Percentiles rank a stretch among this genome's conserved stretches.
Conservation (phyloP, 2,797 vertebrate genomes). For the Moxostoma hubbsi region DNA sequence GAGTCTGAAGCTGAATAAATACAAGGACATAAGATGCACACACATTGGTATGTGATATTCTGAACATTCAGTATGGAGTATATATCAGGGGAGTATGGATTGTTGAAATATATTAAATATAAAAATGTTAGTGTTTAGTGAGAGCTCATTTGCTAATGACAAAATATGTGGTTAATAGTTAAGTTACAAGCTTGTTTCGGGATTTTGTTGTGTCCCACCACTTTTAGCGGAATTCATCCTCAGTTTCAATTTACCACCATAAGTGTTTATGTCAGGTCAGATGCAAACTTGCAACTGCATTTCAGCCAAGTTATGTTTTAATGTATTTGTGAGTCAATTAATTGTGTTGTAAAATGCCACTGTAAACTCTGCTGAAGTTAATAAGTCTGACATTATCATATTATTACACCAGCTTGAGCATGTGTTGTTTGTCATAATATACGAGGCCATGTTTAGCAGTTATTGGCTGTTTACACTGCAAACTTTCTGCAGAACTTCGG, state of each 20-base stretch:
- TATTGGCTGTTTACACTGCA: conserved; percentile 91
- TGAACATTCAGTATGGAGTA: background rate
- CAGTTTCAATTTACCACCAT: conserved; percentile 64
- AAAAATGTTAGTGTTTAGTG: background rate
- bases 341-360: conserved; percentile 95
- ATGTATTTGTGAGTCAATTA: conserved; percentile 99
- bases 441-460: conserved; percentile 91
- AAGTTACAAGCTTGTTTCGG: conserved; percentile 44
- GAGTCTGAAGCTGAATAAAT: background rate
- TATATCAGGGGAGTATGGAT: background rate
- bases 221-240: conserved; percentile 66
- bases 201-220: conserved; percentile 61
- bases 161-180: conserved; percentile 35
- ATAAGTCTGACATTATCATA: conserved; percentile 98
- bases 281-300: conserved; percentile 87
- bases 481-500: conserved; percentile 78
- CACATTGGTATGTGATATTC: background rate
- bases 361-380: conserved; percentile 97
- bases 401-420: conserved; percentile 99
- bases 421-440: conserved; percentile 99
- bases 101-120: background rate
- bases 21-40: background rate
- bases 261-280: conserved; percentile 85
- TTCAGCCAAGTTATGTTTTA: conserved; percentile 94
- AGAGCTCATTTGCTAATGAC: conserved; percentile 31